Conservation (phyloP, 2,113 vertebrate genomes). For the Bucco capensis region DNA sequence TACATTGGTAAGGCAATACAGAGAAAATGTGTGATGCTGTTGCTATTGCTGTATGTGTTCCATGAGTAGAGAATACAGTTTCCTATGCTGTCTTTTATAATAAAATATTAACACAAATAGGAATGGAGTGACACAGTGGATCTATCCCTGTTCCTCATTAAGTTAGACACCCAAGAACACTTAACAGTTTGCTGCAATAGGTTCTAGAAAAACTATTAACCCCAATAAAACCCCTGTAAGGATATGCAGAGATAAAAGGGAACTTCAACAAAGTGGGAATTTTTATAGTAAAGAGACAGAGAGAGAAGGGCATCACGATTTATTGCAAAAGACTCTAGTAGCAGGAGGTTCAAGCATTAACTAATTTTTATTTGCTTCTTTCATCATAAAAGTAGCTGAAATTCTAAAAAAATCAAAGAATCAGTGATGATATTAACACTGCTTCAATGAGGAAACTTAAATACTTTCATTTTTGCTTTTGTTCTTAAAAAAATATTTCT, state of each 20-base stretch:
- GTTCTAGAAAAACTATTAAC: constrained; percentile 39
- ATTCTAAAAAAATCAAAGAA: constrained; percentile 3
- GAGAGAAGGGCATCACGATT: constrained; percentile 1
- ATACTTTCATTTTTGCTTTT: constrained; percentile 10
- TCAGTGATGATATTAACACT: background rate
- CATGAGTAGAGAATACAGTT: background rate
- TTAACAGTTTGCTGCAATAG: background rate
- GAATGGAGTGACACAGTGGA: background rate
- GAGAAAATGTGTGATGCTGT: background rate
- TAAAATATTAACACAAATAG: background rate
- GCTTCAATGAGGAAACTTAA: background rate
- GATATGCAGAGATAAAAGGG: constrained; percentile 18
- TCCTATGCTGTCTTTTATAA: background rate
- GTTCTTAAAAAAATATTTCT: background rate
- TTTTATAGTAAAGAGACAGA: constrained; percentile 18
- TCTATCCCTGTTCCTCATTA: background rate
- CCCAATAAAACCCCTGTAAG: constrained; percentile 28
- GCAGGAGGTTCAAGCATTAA: constrained; percentile 25
- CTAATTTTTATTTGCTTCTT: constrained; percentile 50
- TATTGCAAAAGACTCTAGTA: constrained; percentile 4
- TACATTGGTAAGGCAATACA: background rate
- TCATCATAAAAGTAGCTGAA: background rate
- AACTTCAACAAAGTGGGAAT: background rate
- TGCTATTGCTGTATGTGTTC: background rate
- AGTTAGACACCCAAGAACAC: background rate